These are phyloP conservation scores for Mus caroli DNA, from an alignment of 2,797 vertebrate species.

Conservation along the genomic window DNA sequence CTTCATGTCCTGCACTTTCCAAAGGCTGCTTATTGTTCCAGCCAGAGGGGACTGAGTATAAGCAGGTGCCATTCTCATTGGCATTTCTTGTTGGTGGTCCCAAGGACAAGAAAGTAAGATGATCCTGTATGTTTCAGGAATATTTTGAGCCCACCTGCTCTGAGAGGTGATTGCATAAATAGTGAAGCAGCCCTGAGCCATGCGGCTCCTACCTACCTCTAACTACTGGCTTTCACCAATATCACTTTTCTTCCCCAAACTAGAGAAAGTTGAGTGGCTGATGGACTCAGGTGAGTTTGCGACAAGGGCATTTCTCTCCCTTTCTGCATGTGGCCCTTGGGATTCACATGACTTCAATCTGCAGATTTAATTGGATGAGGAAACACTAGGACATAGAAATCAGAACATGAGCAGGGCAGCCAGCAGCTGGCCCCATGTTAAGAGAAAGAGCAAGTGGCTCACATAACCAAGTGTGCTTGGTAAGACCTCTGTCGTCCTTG, in stretches of 20 bases:
- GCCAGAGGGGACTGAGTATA: not conserved
- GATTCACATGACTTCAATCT: not conserved
- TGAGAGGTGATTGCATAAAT: not conserved
- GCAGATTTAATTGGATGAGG: not conserved
- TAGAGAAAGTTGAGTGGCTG: not conserved
- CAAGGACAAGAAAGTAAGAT: not conserved
- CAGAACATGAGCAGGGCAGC: not conserved
- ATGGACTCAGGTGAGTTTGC: not conserved
- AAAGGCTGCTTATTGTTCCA: not conserved
- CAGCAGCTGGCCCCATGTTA: not conserved
- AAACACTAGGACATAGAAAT: not conserved
- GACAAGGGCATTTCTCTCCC: not conserved
- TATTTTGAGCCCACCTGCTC: not conserved
- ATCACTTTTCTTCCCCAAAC: not conserved
- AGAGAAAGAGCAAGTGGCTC: not conserved
- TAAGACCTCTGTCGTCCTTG: not conserved
- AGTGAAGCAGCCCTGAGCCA: not conserved
- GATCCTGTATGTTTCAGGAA: not conserved
- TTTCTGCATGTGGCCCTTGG: not conserved
- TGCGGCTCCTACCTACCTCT: not conserved
- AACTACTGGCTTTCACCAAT: not conserved
- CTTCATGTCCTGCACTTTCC: not conserved
- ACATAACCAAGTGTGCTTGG: not conserved
- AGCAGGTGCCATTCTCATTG: not conserved
- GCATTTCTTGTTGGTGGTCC: not conserved